Base-by-base conservation (phyloP, 1,140 invertebrate species). In the Drosophila yakuba region DNA sequence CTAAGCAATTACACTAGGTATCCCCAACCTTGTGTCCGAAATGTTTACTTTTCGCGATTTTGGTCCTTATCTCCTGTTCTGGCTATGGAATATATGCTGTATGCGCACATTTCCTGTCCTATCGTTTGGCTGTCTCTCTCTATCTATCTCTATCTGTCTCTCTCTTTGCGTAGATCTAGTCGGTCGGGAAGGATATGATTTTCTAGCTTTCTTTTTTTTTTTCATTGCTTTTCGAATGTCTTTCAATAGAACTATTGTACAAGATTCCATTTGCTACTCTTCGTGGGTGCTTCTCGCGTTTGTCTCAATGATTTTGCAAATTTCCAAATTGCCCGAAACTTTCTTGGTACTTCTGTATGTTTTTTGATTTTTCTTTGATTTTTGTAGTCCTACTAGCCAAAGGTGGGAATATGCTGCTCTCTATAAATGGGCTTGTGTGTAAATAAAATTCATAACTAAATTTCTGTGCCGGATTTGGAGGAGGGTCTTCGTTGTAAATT, bases 1-100 rank as follows among this genome's bases (percentile, higher is more conserved):
- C 84, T 80, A 80, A 91, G 90, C 90, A 91, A 91, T 91, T 91
- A 91, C 90, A 91, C 90, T 91, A 76, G 86, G 90, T 91, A 91
- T 91, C 90, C 90, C 90, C 90, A 91, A 80, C 84, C 84, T 84
- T 84, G 72, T 83, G 84, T 77, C 79, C 84, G 54, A 89, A 88
- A 88, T 61, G 36, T 60, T 57, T 44, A 54, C 47, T 44, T 59
- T 14, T 50, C 35, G 28, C 43, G n/a, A 20, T 47, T 60, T 66
- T 54, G 1, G 11, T 39, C 38, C 41, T 61, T 52, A 66, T 48
- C 43, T 35, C 41, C 52, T 52, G 38, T 43, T 51, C 60, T 66
- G 47, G 61, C 64, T 68, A 66, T 67, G 43, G 61, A 41, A 43
- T 67, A 48, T 52, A 20, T 38, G 23, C 32, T 60, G 17, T 64